Percentiles rank a stretch among this genome's conserved stretches.
phyloP scores from a whole-genome alignment of 2,888 invertebrate species.

The Erpobdella octoculata region DNA sequence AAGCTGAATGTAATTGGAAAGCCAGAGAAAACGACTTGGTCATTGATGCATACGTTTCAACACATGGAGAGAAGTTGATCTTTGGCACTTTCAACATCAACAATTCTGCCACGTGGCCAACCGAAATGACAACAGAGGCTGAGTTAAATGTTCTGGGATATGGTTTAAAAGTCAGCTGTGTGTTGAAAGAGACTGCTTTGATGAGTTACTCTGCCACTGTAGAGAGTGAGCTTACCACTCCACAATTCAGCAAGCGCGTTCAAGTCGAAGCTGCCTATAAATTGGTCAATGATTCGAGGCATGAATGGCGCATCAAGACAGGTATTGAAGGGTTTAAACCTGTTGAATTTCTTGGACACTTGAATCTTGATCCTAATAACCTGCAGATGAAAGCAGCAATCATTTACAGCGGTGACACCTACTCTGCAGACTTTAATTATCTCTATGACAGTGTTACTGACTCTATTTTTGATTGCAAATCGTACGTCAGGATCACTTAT shows the following conservation, averaged over 20 bases:
- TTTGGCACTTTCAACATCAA: conserved; percentile 30
- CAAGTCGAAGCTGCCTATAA: conserved; percentile 32
- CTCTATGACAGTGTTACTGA: too few relatives aligned
- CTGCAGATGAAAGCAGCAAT: conserved; percentile 22
- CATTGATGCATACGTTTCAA: conserved; percentile 20
- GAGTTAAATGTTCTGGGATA: conserved; percentile 33
- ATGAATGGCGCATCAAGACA: conserved; percentile 34
- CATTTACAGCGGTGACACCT: background rate
- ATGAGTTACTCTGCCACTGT: conserved; percentile 28
- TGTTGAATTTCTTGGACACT: conserved; percentile 31
- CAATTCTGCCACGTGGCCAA: conserved; percentile 30
- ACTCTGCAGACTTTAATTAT: too few relatives aligned
- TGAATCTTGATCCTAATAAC: conserved; percentile 35
- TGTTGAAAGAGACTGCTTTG: conserved; percentile 32
- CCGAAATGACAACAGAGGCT: conserved; percentile 27
- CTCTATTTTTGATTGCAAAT: too few relatives aligned
- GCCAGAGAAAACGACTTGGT: conserved; percentile 28
- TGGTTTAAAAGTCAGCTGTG: conserved; percentile 18
- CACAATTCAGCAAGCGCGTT: conserved; percentile 22
- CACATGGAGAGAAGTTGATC: conserved; percentile 13
- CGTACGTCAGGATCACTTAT: too few relatives aligned
- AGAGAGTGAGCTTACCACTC: conserved; percentile 29
- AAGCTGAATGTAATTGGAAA: conserved; percentile 28
- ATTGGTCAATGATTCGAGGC: conserved; percentile 28
- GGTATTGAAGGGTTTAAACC: conserved; percentile 29